Evolutionary conservation across 1,140 invertebrate genomes (phyloP).

Genomic region (Spodoptera frugiperda): DNA sequence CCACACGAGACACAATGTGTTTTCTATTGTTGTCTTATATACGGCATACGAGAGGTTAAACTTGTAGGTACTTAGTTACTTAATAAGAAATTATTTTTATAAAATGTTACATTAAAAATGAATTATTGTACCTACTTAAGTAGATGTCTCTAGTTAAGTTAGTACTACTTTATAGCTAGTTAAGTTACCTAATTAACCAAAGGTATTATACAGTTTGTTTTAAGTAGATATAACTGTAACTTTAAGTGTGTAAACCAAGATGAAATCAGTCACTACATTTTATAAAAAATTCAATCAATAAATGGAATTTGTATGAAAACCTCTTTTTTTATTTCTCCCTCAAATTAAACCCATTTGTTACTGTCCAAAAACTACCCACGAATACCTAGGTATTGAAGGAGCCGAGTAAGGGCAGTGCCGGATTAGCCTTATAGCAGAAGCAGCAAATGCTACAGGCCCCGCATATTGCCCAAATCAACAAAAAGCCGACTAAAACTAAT

Average conservation of each 20-base stretch:
- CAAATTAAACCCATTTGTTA: no score
- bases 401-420: no score
- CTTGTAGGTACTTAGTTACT: no score
- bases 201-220: conserved; percentile 43
- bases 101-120: conserved; percentile 12
- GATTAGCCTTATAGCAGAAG: no score
- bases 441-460: no score
- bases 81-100: conserved; percentile 8
- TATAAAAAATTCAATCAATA: conserved; percentile 43
- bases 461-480: no score
- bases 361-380: no score
- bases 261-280: conserved; percentile 44
- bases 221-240: conserved; percentile 31
- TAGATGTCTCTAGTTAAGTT: neutral
- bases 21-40: no score
- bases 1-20: no score
- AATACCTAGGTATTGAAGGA: no score
- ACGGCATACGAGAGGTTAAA: no score
- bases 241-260: conserved; percentile 17
- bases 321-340: neutral
- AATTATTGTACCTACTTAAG: conserved; percentile 12
- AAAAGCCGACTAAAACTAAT: no score
- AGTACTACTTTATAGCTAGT: conserved; percentile 30
- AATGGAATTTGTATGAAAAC: conserved; percentile 17
- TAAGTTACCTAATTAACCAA: conserved; percentile 53